A percentile compares a stretch with the other conserved stretches of the same genome.
Evolutionary conservation across 1,140 invertebrate species (phyloP).

Genomic region (Rhagoletis pomonella): DNA sequence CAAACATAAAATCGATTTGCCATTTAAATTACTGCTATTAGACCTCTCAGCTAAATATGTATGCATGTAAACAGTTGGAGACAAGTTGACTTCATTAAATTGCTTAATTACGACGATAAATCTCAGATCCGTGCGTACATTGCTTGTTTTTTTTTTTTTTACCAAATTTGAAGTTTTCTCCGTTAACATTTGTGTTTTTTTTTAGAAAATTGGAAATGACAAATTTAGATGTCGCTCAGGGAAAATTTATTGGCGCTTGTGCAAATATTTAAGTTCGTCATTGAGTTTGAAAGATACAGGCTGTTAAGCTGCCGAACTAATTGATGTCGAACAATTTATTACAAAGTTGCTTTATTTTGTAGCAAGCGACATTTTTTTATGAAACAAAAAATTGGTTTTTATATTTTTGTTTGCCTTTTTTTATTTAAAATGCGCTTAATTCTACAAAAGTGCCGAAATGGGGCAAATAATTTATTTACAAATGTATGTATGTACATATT

Average conservation of each 20-base stretch:
- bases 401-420: not conserved
- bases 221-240: not conserved
- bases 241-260: not conserved
- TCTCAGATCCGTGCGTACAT: not conserved
- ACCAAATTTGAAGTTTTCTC: conserved; percentile 19
- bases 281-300: not conserved
- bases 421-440: conserved; percentile 16
- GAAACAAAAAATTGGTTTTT: not conserved
- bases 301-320: not conserved
- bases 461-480: not conserved
- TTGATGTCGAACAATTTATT: not conserved
- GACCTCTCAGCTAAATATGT: not conserved
- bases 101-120: conserved; percentile 37
- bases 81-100: conserved; percentile 50
- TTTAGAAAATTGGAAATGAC: not conserved
- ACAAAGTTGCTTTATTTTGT: not conserved
- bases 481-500: not conserved
- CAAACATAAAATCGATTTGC: conserved; percentile 35
- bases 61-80: not conserved
- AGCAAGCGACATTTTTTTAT: too few species aligned
- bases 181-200: not conserved
- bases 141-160: not conserved
- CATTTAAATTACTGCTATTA: not conserved
- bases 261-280: conserved; percentile 21
- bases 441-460: conserved; percentile 45